A percentile compares a stretch with the other conserved stretches of the same genome.
Evolutionary conservation across 2,797 vertebrate species (phyloP).

Genomic region (Buceros bicornis): DNA sequence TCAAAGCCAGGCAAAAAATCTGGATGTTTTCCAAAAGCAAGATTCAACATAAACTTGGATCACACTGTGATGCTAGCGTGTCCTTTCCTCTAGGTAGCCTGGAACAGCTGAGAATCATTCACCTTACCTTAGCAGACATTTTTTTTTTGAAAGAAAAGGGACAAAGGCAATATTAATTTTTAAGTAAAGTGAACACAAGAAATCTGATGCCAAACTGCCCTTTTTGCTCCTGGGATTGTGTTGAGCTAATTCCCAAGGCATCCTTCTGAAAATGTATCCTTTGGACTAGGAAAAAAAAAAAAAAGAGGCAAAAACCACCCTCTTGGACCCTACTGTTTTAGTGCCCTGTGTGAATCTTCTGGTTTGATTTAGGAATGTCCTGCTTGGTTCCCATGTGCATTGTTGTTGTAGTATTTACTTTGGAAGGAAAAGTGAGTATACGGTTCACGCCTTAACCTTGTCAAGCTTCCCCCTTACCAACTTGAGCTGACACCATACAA

Average conservation of each 20-base stretch:
- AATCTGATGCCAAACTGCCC: slow-evolving; percentile 26
- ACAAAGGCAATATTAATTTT: slow-evolving; percentile 33
- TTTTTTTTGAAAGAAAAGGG: background rate
- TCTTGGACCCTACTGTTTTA: slow-evolving; percentile 30
- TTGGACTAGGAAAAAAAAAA: background rate
- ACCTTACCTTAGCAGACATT: background rate
- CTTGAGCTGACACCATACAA: slow-evolving; percentile 60
- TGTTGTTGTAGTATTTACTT: slow-evolving; percentile 66
- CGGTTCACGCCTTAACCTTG: slow-evolving; percentile 71
- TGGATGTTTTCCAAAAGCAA: slow-evolving; percentile 9
- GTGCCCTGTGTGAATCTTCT: slow-evolving; percentile 45
- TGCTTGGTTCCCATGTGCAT: slow-evolving; percentile 58
- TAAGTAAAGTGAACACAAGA: slow-evolving; percentile 17
- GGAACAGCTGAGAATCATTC: slow-evolving; percentile 25
- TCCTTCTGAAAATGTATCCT: slow-evolving; percentile 52
- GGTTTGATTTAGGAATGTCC: slow-evolving; percentile 69
- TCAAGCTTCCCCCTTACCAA: slow-evolving; percentile 62
- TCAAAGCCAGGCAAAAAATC: background rate
- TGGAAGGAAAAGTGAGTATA: slow-evolving; percentile 60
- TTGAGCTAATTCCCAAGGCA: slow-evolving; percentile 41
- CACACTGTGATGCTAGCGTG: background rate
- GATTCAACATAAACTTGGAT: background rate
- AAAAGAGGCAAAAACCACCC: background rate
- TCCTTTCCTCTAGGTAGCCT: background rate
- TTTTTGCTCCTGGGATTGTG: slow-evolving; percentile 18